Evolutionary conservation across 2,113 vertebrate species (phyloP).

Genomic region (Rhizomys pruinosus): DNA sequence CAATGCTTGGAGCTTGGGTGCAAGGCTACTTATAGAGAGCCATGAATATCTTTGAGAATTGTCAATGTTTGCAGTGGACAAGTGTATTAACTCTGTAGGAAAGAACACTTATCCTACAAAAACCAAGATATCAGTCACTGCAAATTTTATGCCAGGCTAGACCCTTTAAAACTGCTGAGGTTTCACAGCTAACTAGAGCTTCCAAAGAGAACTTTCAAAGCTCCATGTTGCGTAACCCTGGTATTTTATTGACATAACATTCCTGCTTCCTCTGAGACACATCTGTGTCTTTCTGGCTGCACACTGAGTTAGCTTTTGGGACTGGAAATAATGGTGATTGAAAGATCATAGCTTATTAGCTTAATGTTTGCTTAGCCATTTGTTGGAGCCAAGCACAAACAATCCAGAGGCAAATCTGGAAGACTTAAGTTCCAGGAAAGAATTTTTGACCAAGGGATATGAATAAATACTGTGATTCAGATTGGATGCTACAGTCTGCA

Average conservation of each 20-base stretch:
- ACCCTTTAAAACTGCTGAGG: slow-evolving; percentile 1
- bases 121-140: background rate
- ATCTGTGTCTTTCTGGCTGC: slow-evolving; percentile 59
- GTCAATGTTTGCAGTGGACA: background rate
- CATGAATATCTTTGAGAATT: background rate
- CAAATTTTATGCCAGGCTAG: background rate
- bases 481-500: background rate
- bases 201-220: background rate
- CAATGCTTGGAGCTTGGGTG: background rate
- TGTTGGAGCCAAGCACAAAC: slow-evolving; percentile 65
- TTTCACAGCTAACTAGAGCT: background rate
- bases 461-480: slow-evolving; percentile 54
- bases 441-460: slow-evolving; percentile 60
- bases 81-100: background rate
- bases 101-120: slow-evolving; percentile 9
- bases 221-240: slow-evolving; percentile 6
- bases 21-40: background rate
- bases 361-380: slow-evolving; percentile 76
- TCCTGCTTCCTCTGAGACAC: slow-evolving; percentile 44
- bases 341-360: slow-evolving; percentile 76
- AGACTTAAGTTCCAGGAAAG: slow-evolving; percentile 61
- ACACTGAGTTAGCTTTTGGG: slow-evolving; percentile 65
- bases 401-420: slow-evolving; percentile 68
- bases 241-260: slow-evolving; percentile 58
- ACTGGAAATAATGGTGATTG: slow-evolving; percentile 73